A percentile compares a stretch with the other conserved stretches of the same genome.
phyloP scores from a whole-genome alignment of 2,888 invertebrate genomes.

The Eumacrocentrus americanus region DNA sequence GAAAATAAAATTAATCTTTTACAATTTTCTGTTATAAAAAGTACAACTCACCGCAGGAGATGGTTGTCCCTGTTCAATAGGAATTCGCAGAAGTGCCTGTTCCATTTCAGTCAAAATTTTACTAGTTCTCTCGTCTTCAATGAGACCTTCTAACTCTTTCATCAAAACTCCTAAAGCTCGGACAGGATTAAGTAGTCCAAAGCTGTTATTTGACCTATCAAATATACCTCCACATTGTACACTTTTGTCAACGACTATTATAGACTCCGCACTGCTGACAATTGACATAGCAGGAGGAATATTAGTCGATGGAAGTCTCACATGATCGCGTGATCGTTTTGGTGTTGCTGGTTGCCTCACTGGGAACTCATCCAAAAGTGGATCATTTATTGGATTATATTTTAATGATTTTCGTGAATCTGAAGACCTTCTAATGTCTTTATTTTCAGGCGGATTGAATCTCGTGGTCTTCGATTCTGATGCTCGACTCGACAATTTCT shows the following conservation, averaged over 20 bases:
- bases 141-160: constrained; percentile 43
- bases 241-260: constrained; percentile 44
- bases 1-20: neutral
- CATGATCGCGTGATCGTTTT: constrained; percentile 35
- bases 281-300: constrained; percentile 34
- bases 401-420: neutral
- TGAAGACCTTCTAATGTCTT: neutral
- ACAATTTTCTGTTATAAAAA: neutral
- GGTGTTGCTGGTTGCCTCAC: constrained; percentile 34
- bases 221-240: constrained; percentile 45
- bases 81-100: constrained; percentile 42
- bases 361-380: constrained; percentile 37
- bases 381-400: neutral
- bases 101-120: constrained; percentile 48
- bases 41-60: constrained; percentile 38
- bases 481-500: constrained; percentile 31
- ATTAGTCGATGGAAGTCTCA: constrained; percentile 28
- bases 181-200: constrained; percentile 44
- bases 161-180: constrained; percentile 45
- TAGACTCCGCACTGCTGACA: constrained; percentile 37
- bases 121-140: constrained; percentile 43
- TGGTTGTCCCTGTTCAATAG: constrained; percentile 35
- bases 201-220: constrained; percentile 39
- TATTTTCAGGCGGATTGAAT: constrained; percentile 2
- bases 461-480: constrained; percentile 30